Evolutionary conservation across 2,888 invertebrate species (phyloP).

Genomic region (Lycia hirtaria): DNA sequence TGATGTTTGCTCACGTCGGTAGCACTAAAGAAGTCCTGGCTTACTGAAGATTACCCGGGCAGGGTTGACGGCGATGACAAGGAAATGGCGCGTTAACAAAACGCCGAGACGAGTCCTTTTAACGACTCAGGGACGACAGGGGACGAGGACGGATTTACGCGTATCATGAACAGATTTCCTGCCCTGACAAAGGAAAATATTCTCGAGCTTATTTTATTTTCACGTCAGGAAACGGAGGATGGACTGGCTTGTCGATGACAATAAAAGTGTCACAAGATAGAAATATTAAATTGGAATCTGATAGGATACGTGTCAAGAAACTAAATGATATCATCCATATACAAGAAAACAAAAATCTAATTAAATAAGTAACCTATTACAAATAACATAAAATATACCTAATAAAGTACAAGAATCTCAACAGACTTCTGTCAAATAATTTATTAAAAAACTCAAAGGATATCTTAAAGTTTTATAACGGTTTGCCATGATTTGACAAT

Average conservation of each 20-base stretch:
- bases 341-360: constrained; percentile 37
- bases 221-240: constrained; percentile 56
- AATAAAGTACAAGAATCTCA: too few species aligned
- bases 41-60: constrained; percentile 71
- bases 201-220: constrained; percentile 67
- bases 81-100: constrained; percentile 80
- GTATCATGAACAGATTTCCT: constrained; percentile 82
- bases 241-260: constrained; percentile 47
- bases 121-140: constrained; percentile 77
- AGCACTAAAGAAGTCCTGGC: constrained; percentile 58
- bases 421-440: neutral
- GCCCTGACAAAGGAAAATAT: constrained; percentile 76
- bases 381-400: too few species aligned
- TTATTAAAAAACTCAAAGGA: constrained; percentile 23
- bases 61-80: constrained; percentile 75
- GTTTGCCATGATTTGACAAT: constrained; percentile 57
- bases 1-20: constrained; percentile 48
- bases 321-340: constrained; percentile 40
- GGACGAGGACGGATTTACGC: constrained; percentile 80
- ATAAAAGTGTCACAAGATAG: constrained; percentile 52
- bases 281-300: constrained; percentile 46
- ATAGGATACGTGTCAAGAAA: constrained; percentile 37
- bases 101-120: constrained; percentile 78
- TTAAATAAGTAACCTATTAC: too few species aligned
- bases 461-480: constrained; percentile 50